Base-by-base conservation (phyloP, 2,888 invertebrate genomes). In the Hirtodrosophila histrioides region DNA sequence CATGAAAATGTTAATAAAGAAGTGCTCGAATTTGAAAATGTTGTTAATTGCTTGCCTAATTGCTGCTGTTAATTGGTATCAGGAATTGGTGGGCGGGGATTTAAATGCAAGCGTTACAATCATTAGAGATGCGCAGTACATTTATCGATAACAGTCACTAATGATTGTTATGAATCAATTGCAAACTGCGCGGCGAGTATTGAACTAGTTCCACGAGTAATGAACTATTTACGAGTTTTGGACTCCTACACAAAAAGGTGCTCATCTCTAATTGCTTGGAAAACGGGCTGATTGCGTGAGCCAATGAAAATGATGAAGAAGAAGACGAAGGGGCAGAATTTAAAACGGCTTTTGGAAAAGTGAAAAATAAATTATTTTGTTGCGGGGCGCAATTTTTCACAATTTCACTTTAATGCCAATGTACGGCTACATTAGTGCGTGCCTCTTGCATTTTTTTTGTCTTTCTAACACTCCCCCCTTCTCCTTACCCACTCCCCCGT, bases 361-460 rank as follows among this genome's bases (percentile, higher is more conserved):
- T 82, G 72, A 85, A 78, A 82, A 66, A 31, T 31, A 39, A 65
- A 39, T 70, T 75, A 56, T 51, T 64, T 69, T 73, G 70, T 69
- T 75, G 75, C 60, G 53, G 10, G 55, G 27, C 58, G 56, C 49
- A 39, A 69, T 73, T 73, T 73, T 75, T 73, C 66, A 50, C 76
- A 75, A 79, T 78, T 78, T 85, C 86, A 85, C 86, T 60, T 65
- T 40, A 55, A 66, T 67, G 77, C 56, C 80, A 79, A 76, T 64
- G 77, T 57, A 72, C 80, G 65, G 40, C 60, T 64, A 57, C 44
- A 63, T 66, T 69, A 53, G 70, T 83, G 84, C 80, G 76, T 76
- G 73, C 31, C 40, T 54, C 57, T 33, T 56, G 49, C 54, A 53
- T 9, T 31, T 51, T 35, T 51, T 51, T 35, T 51, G 51, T 44